Base-by-base conservation (phyloP, 2,113 vertebrate genomes). In the Gnathonemus echidnorhynchus region DNA sequence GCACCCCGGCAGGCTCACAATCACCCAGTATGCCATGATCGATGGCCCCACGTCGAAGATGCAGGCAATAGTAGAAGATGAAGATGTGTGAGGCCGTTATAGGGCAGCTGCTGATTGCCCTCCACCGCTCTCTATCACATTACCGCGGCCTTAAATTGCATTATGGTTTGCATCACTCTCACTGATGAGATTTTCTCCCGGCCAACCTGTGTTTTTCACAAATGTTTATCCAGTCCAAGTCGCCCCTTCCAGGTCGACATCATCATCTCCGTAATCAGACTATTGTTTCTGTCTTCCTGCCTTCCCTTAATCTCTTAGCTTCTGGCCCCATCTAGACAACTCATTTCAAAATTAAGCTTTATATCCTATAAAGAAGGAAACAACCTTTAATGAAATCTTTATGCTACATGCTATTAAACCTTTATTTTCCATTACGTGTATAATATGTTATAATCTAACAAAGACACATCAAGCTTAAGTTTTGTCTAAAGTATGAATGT, bases 111-210 rank as follows among this genome's bases (percentile, higher is more conserved):
- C 13, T 87, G 31, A n/a, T 39, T 87, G 50, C 24, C 86, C 50
- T 13, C 3, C 46, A 10, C 84, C 35, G 7, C 46, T 80, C 58
- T 45, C 66, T 70, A 77, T 89, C 21, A 19, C 88, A 77, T 89
- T 50, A 77, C 45, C 5, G 15, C 31, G 0, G 48, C n/a, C 62
- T 80, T 70, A 35, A 89, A 89, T 89, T 27, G 10, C 5, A 15
- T 89, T 89, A 50, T 53, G 48, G 62, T 88, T 70, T 74, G 35
- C 88, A 49, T 88, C 66, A 88, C 88, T 88, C 88, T 88, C 66
- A n/a, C 66, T 77, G 88, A 89, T 66, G 19, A 74, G 66, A 74
- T 89, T 77, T 48, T 17, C 62, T 48, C 42, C 52, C 1, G 5
- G 74, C 35, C 35, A 7, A 80, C 74, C 74, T 80, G 74, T 80